Evolutionary conservation across 2,113 vertebrate species (phyloP).

Genomic region (Anseranas semipalmata): DNA sequence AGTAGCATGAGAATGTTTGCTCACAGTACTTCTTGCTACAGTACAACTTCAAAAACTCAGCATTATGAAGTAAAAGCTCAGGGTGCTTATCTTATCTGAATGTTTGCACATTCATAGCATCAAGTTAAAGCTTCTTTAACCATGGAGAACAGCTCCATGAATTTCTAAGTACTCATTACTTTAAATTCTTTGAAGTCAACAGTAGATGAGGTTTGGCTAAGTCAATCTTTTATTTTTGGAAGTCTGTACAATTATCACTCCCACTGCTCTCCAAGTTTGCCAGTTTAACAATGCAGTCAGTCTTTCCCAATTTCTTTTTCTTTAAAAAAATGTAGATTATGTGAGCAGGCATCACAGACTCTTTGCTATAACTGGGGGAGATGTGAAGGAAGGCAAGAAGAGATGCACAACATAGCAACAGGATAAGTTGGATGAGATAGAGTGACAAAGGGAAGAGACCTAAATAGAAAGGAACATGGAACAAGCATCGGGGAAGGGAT

Average conservation of each 20-base stretch:
- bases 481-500: rapidly evolving
- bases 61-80: background rate
- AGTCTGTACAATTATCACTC: background rate
- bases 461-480: background rate
- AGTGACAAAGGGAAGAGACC: background rate
- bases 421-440: background rate
- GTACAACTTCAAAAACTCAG: background rate
- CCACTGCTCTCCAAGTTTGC: background rate
- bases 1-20: slow-evolving; percentile 7
- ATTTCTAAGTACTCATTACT: background rate
- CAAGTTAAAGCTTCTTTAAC: background rate
- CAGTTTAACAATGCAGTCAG: background rate
- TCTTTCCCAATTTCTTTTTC: background rate
- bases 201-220: background rate
- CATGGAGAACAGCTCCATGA: background rate
- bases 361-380: rapidly evolving
- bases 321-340: background rate
- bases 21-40: background rate
- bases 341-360: background rate
- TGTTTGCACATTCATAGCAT: slow-evolving; percentile 23
- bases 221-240: background rate
- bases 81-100: slow-evolving; percentile 26
- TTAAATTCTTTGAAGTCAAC: background rate
- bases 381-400: background rate
- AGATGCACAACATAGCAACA: background rate